A percentile compares a stretch with the other conserved stretches of the same genome.
Conservation (phyloP, 2,797 vertebrate genomes). For the Dendrocincla fuliginosa region DNA sequence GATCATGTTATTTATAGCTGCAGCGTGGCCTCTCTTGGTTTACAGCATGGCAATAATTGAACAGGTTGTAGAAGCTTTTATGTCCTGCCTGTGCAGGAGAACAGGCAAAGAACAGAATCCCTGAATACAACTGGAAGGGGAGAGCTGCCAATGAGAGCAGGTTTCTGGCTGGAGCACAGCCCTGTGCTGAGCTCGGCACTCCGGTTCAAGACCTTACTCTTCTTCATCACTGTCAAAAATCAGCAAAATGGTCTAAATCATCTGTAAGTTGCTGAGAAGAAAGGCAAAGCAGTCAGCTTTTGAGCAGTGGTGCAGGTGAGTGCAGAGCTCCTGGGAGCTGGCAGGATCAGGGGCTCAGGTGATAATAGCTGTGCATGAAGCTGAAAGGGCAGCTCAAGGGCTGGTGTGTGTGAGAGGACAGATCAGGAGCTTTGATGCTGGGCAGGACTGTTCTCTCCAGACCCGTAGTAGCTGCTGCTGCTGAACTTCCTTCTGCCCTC, state of each 20-base stretch:
- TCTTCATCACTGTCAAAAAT: not conserved
- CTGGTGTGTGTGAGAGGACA: accelerated
- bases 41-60: not conserved
- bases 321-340: not conserved
- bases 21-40: not conserved
- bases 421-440: not conserved
- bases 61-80: not conserved
- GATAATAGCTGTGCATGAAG: accelerated
- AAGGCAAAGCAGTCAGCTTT: not conserved
- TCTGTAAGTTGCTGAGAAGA: not conserved
- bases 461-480: accelerated
- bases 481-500: not conserved
- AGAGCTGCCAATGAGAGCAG: not conserved
- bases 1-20: not conserved
- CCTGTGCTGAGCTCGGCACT: not conserved
- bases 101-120: not conserved
- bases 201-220: not conserved
- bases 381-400: not conserved
- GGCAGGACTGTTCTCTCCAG: not conserved
- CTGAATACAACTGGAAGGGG: not conserved
- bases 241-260: not conserved
- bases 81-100: not conserved
- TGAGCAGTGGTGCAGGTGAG: not conserved
- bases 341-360: not conserved
- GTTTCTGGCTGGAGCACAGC: not conserved